Percentiles rank a stretch among this genome's conserved stretches.
Evolutionary conservation across 2,888 invertebrate genomes (phyloP).

Genomic region (Nymphalis urticae): DNA sequence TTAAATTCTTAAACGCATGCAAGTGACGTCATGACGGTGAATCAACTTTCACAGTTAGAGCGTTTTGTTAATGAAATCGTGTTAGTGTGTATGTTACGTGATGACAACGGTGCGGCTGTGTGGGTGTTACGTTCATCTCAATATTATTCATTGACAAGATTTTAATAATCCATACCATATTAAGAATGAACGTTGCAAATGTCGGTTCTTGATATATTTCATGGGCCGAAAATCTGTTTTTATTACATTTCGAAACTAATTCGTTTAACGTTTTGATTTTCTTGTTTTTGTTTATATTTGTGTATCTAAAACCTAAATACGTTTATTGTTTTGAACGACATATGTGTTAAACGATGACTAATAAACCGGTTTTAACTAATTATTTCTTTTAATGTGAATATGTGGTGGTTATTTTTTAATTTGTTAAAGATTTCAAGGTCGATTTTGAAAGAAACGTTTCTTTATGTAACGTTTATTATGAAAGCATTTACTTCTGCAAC

Average conservation of each 20-base stretch:
- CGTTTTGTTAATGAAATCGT: slow-evolving; percentile 4
- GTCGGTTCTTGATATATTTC: slow-evolving; percentile 1
- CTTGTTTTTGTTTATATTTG: too few relatives aligned
- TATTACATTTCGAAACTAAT: neutral
- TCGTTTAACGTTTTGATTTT: too few relatives aligned
- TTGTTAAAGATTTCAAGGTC: too few relatives aligned
- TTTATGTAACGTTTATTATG: too few relatives aligned
- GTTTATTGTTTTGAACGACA: too few relatives aligned
- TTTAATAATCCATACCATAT: slow-evolving; percentile 4
- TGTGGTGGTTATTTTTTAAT: too few relatives aligned
- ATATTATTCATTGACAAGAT: slow-evolving; percentile 9
- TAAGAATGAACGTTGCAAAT: neutral
- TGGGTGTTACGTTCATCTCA: slow-evolving; percentile 9
- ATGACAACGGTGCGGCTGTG: neutral
- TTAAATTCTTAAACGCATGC: neutral
- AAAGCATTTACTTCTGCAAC: too few relatives aligned
- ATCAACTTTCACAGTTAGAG: neutral
- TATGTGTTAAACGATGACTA: too few relatives aligned
- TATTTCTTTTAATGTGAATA: too few relatives aligned
- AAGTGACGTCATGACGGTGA: neutral
- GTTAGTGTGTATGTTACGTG: neutral
- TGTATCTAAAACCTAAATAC: too few relatives aligned
- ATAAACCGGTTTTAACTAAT: too few relatives aligned
- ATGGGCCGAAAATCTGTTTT: slow-evolving; percentile 5
- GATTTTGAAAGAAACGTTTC: too few relatives aligned